phyloP scores from a whole-genome alignment of 2,888 invertebrate species.

The Odontothrips loti region DNA sequence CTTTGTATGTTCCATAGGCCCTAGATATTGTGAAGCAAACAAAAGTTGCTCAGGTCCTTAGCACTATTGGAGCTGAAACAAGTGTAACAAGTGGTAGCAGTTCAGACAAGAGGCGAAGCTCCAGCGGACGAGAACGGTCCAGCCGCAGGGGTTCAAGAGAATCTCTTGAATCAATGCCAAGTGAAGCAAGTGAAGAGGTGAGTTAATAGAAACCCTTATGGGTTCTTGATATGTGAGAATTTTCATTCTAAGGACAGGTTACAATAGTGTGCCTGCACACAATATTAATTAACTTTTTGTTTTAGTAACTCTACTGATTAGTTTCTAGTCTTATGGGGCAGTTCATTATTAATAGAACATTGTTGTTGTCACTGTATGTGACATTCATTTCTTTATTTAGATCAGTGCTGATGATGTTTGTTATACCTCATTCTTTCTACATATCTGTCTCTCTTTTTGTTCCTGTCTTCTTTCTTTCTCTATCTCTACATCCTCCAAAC shows the following conservation, averaged over 20 bases:
- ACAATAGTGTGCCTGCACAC: conserved; percentile 29
- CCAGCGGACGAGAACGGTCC: conserved; percentile 51
- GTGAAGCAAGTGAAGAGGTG: conserved; percentile 68
- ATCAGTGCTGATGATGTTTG: conserved; percentile 6
- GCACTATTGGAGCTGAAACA: conserved; percentile 35
- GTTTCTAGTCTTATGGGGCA: not conserved
- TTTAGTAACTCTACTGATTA: conserved; percentile 25
- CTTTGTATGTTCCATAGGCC: conserved; percentile 54
- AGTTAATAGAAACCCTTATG: conserved; percentile 45
- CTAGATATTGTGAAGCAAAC: conserved; percentile 91
- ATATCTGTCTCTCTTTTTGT: conserved; percentile 6
- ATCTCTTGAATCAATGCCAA: conserved; percentile 64
- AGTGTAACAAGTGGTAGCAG: conserved; percentile 41
- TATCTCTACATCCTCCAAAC: not conserved
- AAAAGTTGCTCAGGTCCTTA: conserved; percentile 68
- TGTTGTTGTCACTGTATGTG: too few species aligned
- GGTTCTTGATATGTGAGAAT: conserved; percentile 31
- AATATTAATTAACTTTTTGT: conserved; percentile 23
- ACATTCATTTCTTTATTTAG: too few species aligned
- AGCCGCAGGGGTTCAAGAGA: conserved; percentile 68
- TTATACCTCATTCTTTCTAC: conserved; percentile 22
- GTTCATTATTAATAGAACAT: not conserved
- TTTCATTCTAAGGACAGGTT: conserved; percentile 35
- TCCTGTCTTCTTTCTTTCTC: conserved; percentile 13
- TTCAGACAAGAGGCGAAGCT: conserved; percentile 35